phyloP scores from a whole-genome alignment of 1,140 invertebrate genomes.

The Sitobion miscanthi region DNA sequence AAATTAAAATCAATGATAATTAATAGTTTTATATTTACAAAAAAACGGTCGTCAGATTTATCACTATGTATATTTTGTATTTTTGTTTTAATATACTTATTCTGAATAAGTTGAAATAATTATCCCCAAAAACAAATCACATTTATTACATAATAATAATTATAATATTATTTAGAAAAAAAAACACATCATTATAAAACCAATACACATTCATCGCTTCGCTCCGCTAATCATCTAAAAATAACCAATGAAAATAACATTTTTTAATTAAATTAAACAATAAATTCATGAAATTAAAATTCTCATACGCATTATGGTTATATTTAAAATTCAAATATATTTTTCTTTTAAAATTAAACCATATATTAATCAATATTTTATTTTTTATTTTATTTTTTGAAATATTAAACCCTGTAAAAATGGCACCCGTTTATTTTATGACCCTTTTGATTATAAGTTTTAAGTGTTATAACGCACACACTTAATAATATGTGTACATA shows the following conservation, averaged over 20 bases:
- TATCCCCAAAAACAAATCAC: too few relatives aligned
- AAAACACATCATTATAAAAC: too few relatives aligned
- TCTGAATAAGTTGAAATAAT: too few relatives aligned
- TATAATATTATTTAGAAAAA: too few relatives aligned
- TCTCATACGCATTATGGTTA: neutral
- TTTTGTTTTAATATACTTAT: too few relatives aligned
- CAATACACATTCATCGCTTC: too few relatives aligned
- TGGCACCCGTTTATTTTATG: neutral
- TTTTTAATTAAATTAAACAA: neutral
- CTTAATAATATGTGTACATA: neutral
- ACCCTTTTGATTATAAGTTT: conserved; percentile 1
- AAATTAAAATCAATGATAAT: too few relatives aligned
- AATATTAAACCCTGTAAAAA: neutral
- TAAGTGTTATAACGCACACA: neutral
- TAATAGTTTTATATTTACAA: too few relatives aligned
- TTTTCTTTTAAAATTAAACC: neutral
- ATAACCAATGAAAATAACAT: neutral
- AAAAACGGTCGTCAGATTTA: too few relatives aligned
- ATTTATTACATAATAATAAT: too few relatives aligned
- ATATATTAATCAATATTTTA: neutral
- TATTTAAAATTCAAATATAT: neutral
- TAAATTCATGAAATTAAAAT: neutral
- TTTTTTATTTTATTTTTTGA: neutral
- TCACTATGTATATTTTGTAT: too few relatives aligned
- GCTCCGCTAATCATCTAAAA: neutral